Base-by-base conservation (phyloP, 2,797 vertebrate genomes). In the Coendou prehensilis region DNA sequence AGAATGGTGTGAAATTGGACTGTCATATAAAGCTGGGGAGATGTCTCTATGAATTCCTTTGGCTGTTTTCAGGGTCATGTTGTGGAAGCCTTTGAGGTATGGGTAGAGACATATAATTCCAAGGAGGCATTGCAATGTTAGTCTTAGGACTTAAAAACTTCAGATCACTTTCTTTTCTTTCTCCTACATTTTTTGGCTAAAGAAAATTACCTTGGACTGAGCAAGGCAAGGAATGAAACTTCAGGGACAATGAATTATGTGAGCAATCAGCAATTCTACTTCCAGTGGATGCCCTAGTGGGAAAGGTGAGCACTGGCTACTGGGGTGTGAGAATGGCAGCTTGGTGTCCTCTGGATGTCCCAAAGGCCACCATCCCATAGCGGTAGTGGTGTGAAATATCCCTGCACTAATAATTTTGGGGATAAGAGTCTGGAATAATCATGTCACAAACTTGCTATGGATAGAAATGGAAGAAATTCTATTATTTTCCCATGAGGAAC, bases 151-250 rank as follows among this genome's bases (percentile, higher is more conserved):
- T 71, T 54, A 59, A 89, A 93, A 52, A 71, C 26, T 73, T 61
- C 11, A 79, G 50, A 28, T 45, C 57, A 73, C 9, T 63, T 95
- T 84, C 47, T 75, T 89, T 89, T 75, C 41, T 83, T 63, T 82
- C 30, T 20, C 47, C 9, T 22, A 71, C 6, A 28, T 81, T 87
- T 71, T 59, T 54, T 30, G 37, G 28, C 45, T 82, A 69, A 85
- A 57, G 69, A 57, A 79, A 69, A 41, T n/a, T n/a, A 20, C 71
- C 69, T 75, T 37, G 45, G 33, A 84, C 28, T 26, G 23, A 33
- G 41, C 2, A 64, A 87, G 73, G 33, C 75, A 59, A 57, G 33
- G 14, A 85, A 56, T 71, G 33, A 63, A 82, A 75, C n/a, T 30
- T 13, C 5, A n/a, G 4, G 22, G 47, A 75, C n/a, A 73, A 1